Conservation (phyloP, 2,888 invertebrate genomes). For the Lottia gigantea region DNA sequence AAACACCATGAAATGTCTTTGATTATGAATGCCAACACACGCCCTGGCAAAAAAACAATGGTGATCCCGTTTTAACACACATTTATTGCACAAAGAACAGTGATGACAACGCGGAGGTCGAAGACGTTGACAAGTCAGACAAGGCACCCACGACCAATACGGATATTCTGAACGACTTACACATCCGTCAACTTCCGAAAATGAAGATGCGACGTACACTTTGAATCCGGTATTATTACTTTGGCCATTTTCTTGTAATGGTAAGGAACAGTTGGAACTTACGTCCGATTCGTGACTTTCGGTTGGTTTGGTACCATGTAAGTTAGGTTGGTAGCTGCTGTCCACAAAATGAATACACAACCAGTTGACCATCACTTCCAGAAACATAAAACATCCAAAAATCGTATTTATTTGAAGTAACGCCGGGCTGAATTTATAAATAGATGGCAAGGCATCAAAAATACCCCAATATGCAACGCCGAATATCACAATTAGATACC, state of each 20-base stretch:
- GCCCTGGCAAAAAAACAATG: constrained; percentile 62
- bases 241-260: constrained; percentile 11
- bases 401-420: constrained; percentile 18
- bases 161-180: constrained; percentile 45
- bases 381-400: constrained; percentile 40
- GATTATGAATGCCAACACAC: constrained; percentile 60
- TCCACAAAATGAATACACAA: constrained; percentile 44
- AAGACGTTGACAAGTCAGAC: constrained; percentile 49
- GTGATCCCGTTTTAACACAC: constrained; percentile 63
- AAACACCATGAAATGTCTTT: constrained; percentile 59
- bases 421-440: constrained; percentile 16
- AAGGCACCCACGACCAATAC: constrained; percentile 64
- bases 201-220: constrained; percentile 25
- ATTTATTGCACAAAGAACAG: constrained; percentile 54
- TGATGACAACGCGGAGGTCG: constrained; percentile 63
- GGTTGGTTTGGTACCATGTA: constrained; percentile 33
- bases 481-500: constrained; percentile 14
- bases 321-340: constrained; percentile 40
- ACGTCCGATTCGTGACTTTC: neutral
- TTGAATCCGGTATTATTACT: constrained; percentile 9
- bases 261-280: constrained; percentile 24
- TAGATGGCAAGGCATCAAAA: constrained; percentile 20
- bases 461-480: constrained; percentile 25
- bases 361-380: constrained; percentile 55
- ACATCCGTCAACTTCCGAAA: constrained; percentile 21